These are phyloP conservation scores for Drosophila busckii DNA, from an alignment of 1,140 invertebrate genomes.

Conservation along the genomic window DNA sequence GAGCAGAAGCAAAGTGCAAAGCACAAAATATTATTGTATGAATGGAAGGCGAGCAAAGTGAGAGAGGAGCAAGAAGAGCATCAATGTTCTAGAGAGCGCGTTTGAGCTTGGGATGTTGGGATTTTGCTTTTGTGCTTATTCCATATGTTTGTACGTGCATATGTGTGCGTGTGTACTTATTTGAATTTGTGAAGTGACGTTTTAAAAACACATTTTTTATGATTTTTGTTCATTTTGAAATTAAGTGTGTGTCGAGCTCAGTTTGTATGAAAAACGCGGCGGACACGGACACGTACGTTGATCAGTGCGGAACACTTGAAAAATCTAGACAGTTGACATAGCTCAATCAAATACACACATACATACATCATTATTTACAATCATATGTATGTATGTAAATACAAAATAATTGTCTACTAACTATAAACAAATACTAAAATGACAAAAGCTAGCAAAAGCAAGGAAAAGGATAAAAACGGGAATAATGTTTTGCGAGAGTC, in stretches of 20 bases:
- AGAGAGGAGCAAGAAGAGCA: conserved; percentile 15
- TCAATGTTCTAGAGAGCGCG: conserved; percentile 13
- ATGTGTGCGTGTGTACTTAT: background rate
- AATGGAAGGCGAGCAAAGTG: conserved; percentile 36
- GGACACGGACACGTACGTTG: conserved; percentile 63
- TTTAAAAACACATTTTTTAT: conserved; percentile 62
- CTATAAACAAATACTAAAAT: conserved; percentile 16
- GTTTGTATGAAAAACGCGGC: conserved; percentile 67
- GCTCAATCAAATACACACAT: background rate
- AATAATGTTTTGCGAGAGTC: conserved; percentile 7
- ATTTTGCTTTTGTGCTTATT: conserved; percentile 42
- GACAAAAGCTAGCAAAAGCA: conserved; percentile 59
- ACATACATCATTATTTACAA: too few species aligned
- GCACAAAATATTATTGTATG: conserved; percentile 49
- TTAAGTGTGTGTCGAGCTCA: conserved; percentile 50
- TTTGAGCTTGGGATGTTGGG: conserved; percentile 16
- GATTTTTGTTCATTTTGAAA: conserved; percentile 65
- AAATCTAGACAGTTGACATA: conserved; percentile 6
- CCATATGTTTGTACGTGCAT: background rate
- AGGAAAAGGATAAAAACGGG: conserved; percentile 50
- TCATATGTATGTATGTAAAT: too few species aligned
- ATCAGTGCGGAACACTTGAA: conserved; percentile 35
- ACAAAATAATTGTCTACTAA: background rate
- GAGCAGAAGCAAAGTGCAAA: conserved; percentile 46
- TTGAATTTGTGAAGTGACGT: conserved; percentile 30